These are phyloP conservation scores for Cairina moschata DNA, from an alignment of 2,113 vertebrate species.

Conservation along the genomic window DNA sequence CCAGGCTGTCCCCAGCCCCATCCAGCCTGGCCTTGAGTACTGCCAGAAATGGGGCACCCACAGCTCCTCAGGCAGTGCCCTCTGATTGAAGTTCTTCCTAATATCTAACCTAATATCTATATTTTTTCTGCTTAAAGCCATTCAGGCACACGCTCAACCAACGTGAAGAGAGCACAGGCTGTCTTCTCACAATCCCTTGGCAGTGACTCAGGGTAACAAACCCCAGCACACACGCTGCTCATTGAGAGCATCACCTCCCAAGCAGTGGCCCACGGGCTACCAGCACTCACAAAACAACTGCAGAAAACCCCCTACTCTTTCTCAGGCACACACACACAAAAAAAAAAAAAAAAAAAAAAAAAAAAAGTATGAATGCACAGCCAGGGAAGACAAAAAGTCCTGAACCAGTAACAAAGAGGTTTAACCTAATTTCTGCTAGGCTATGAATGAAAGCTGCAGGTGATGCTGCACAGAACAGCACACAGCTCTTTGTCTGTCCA, in stretches of 20 bases:
- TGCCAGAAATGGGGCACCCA: too few relatives aligned
- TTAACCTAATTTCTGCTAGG: not conserved
- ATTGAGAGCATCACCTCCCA: not conserved
- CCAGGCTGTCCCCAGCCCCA: too few relatives aligned
- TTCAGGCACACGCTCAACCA: not conserved
- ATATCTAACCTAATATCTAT: too few relatives aligned
- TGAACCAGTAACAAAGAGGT: rapidly evolving
- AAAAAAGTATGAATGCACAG: rapidly evolving
- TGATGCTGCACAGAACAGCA: not conserved
- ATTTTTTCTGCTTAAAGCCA: too few relatives aligned
- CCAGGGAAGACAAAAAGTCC: not conserved
- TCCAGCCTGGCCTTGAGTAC: too few relatives aligned
- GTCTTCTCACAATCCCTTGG: not conserved
- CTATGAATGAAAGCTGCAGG: not conserved
- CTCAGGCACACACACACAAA: rapidly evolving
- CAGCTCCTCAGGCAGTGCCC: too few relatives aligned
- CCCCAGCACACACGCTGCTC: not conserved
- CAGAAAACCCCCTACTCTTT: rapidly evolving
- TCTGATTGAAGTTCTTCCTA: too few relatives aligned
- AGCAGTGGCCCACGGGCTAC: rapidly evolving
- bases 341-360: not conserved
- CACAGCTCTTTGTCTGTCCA: not conserved
- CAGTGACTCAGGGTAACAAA: not conserved
- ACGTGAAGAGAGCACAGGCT: not conserved
- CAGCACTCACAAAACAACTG: too few relatives aligned